Base-by-base conservation (phyloP, 1,140 invertebrate species). In the Drosophila truncata region DNA sequence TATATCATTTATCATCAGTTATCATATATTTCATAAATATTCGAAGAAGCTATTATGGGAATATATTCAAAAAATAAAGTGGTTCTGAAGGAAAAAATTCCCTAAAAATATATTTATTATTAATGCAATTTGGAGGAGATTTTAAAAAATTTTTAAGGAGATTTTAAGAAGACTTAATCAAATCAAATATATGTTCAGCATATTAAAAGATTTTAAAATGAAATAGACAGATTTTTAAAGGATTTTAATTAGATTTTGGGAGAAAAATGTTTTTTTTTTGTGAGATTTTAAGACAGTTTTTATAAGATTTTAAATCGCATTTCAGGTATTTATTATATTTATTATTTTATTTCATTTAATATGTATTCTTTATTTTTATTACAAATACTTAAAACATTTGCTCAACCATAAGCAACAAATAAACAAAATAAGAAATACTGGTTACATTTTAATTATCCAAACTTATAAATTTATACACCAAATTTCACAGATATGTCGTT, bases 11-110 rank as follows among this genome's bases (percentile, higher is more conserved):
- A 35, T 16, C 35, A 54, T 5, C 4, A 16, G 23, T 20, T 35
- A 54, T 54, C 50, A 23, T 8, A 16, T 35, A 23, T 35, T 35
- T 23, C 50, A 54, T 35, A 54, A 23, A 35, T 23, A 35, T 35
- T 4, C 8, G 2, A 6, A 14, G 4, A 54, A 54, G 50, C 18
- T 23, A 16, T 33, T 33, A 23, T 54, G 31, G 2, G 1, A 23
- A 35, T 10, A 35, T 23, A 23, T 16, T 0, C 11, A 4, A 0
- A 35, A 33, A 23, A 10, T 35, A 23, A 23, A 23, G 4, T 4
- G 0, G 23, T 35, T 3, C 4, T 14, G 18, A 2, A 10, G 11
- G 7, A 49, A 49, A 27, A 10, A 27, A 16, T 5, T 1, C 23
- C 9, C n/a, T n/a, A 10, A 27, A 10, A n/a, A 27, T 5, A 10